A percentile compares a stretch with the other conserved stretches of the same genome.
These are phyloP conservation scores for Apantesis nais DNA, from an alignment of 2,888 invertebrate genomes.

Conservation along the genomic window DNA sequence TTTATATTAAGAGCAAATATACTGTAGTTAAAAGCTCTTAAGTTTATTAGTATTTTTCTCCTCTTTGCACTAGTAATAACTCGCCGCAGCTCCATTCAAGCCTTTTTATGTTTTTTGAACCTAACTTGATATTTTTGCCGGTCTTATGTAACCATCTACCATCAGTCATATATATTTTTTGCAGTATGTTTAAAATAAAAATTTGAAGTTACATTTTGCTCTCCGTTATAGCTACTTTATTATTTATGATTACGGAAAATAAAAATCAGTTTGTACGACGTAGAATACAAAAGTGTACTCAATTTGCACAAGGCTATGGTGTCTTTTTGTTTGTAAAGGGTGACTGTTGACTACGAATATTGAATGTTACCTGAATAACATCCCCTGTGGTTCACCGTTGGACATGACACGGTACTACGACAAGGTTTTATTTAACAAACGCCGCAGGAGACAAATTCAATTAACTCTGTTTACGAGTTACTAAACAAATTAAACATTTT, in stretches of 20 bases:
- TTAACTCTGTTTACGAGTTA: constrained; percentile 35
- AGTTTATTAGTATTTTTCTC: not conserved
- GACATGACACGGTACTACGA: constrained; percentile 35
- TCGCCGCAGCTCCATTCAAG: not conserved
- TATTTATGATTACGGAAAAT: constrained; percentile 33
- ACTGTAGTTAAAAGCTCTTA: not conserved
- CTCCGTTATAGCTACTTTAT: constrained; percentile 20
- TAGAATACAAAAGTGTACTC: constrained; percentile 23
- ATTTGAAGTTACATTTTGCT: not conserved
- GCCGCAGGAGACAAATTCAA: constrained; percentile 44
- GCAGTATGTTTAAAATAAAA: not conserved
- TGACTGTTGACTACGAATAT: constrained; percentile 40
- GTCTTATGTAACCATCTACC: not conserved
- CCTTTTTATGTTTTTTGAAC: not conserved
- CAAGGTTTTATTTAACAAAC: constrained; percentile 45
- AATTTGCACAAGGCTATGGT: constrained; percentile 10
- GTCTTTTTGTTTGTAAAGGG: constrained; percentile 23
- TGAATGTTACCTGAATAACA: constrained; percentile 43
- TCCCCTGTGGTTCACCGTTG: constrained; percentile 43
- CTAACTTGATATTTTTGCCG: not conserved
- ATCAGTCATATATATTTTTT: not conserved
- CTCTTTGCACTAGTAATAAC: not conserved
- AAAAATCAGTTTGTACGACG: constrained; percentile 16
- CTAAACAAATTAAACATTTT: constrained; percentile 17
- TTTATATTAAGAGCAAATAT: not conserved